These are phyloP conservation scores for Sebastes aleutianus DNA, from an alignment of 2,797 vertebrate genomes.

Conservation along the genomic window DNA sequence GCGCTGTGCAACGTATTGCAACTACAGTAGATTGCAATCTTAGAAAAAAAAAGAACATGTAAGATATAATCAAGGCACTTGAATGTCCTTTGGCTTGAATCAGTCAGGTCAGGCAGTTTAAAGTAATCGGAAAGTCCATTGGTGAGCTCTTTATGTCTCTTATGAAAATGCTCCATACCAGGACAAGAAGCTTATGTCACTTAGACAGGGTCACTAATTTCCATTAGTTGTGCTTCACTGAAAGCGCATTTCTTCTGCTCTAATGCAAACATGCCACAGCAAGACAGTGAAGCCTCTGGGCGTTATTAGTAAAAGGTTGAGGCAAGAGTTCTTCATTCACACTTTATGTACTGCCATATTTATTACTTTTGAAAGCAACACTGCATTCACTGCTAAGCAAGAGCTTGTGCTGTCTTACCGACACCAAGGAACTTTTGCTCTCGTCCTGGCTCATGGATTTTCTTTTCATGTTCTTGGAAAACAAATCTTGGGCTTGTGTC, in stretches of 20 bases:
- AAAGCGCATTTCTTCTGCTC: conserved; percentile 20
- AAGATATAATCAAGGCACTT: neutral
- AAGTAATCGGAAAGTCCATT: neutral
- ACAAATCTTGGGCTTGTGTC: conserved; percentile 39
- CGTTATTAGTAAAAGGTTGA: conserved; percentile 56
- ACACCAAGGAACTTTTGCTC: conserved; percentile 41
- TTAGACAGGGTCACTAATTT: neutral
- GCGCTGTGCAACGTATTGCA: neutral
- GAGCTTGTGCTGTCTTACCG: conserved; percentile 68
- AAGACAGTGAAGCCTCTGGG: conserved; percentile 25
- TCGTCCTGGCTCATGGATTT: conserved; percentile 42
- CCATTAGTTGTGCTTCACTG: conserved; percentile 34
- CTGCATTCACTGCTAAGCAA: conserved; percentile 58
- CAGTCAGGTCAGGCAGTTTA: neutral
- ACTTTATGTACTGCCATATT: conserved; percentile 18
- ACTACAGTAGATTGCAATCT: neutral
- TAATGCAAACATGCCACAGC: conserved; percentile 61
- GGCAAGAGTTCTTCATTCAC: conserved; percentile 18
- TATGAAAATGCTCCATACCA: neutral
- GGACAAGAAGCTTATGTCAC: neutral
- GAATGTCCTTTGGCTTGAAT: neutral
- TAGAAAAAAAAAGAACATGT: neutral
- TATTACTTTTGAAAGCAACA: conserved; percentile 54
- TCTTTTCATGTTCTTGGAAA: conserved; percentile 52
- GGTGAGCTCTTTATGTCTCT: neutral